Conservation (phyloP, 2,888 invertebrate genomes). For the Entomobrya proxima region DNA sequence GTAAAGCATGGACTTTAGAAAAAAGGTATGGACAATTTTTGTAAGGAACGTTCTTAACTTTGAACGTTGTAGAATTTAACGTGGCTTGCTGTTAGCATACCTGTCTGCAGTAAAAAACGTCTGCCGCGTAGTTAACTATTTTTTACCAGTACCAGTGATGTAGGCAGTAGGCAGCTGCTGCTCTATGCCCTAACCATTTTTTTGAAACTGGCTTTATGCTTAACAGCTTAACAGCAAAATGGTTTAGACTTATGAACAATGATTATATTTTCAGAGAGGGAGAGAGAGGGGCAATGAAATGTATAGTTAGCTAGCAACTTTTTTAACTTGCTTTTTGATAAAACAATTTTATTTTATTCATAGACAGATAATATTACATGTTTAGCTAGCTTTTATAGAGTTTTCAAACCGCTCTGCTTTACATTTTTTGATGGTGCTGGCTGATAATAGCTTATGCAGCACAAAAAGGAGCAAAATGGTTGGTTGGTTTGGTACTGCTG, state of each 20-base stretch:
- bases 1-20: background rate
- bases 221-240: background rate
- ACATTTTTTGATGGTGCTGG: conserved; percentile 52
- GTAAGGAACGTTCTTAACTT: conserved; percentile 7
- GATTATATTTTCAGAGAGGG: background rate
- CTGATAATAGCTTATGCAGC: conserved; percentile 52
- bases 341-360: conserved; percentile 27
- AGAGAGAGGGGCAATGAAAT: conserved; percentile 11
- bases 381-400: background rate
- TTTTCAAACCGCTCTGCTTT: conserved; percentile 23
- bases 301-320: conserved; percentile 50
- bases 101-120: background rate
- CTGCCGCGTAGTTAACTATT: conserved; percentile 21
- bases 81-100: background rate
- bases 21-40: background rate
- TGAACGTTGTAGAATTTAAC: conserved; percentile 3
- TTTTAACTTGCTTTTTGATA: conserved; percentile 43
- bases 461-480: conserved; percentile 32
- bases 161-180: conserved; percentile 4
- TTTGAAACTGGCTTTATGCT: background rate
- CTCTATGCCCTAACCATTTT: background rate
- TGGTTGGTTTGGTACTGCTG: conserved; percentile 12
- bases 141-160: background rate
- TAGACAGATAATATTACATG: background rate
- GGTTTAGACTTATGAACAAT: background rate